Evolutionary conservation across 2,797 vertebrate genomes (phyloP), one percentile per base, ranked within the genome.

Genomic region (Sebastes cheni): DNA sequence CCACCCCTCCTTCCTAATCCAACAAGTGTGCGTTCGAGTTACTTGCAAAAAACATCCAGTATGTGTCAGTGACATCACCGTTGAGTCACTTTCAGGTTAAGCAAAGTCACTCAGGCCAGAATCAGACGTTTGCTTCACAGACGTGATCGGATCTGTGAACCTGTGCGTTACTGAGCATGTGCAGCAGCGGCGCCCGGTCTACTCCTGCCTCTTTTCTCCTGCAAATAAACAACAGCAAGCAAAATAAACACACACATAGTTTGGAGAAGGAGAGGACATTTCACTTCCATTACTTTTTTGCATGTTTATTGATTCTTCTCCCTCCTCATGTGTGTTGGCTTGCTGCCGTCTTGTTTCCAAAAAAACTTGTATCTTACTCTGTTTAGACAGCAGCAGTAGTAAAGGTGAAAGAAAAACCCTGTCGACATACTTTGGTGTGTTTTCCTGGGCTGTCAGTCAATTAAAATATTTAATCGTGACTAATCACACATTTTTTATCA

Each of bases 211-310:
- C 54, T 55, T 69, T 75, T 72, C 79, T 75, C 39, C 42, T 68
- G 14, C 62, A 85, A 81, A 88, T 88, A 83, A 91, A 91, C 87
- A 89, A 70, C 67, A 29, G 55, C 16, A 68, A 39, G 52, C 23
- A 55, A 85, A 88, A 85, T 78, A 89, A 91, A 88, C 84, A 89
- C 7, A 9, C 62, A n/a, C 72, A 61, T 25, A 11, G 23, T 78
- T 82, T 2, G n/a, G 54, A 66, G 39, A 4, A 13, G 50, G 6
- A 36, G 25, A 68, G 79, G 30, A 55, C 3, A 0, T 50, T 52
- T 50, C 10, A 65, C 20, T 54, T 27, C 14, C 36, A 70, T 56
- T 11, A 4, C 23, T 20, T 6, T 46, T 50, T 60, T 23, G 52
- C 52, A 46, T 46, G 42, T 46, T 46, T 18, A 46, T 36, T 68